Percentiles rank a stretch among this genome's conserved stretches.
Conservation (phyloP, 2,797 vertebrate genomes). For the Myiotriccus ornatus region DNA sequence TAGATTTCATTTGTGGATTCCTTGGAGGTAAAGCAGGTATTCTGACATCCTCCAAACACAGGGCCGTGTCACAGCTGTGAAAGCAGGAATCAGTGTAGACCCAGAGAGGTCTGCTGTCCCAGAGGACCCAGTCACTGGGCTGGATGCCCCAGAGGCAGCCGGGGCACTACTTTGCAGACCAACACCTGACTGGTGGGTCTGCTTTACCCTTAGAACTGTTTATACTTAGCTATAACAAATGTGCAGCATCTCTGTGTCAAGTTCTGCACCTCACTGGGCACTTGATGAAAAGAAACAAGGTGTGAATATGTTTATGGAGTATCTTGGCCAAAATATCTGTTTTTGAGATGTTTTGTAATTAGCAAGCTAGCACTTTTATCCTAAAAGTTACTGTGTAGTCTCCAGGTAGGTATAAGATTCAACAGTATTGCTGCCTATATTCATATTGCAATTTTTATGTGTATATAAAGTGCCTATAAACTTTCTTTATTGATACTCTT, state of each 20-base stretch:
- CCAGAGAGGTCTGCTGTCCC: neutral
- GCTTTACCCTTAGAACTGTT: neutral
- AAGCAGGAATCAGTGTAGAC: neutral
- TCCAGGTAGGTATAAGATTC: neutral
- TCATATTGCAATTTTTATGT: neutral
- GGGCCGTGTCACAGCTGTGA: accelerated
- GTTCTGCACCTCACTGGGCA: neutral
- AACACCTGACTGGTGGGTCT: neutral
- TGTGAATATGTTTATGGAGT: neutral
- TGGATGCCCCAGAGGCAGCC: neutral
- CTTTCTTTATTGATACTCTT: neutral
- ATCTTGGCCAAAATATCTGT: neutral
- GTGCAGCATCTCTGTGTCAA: neutral
- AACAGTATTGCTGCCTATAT: neutral
- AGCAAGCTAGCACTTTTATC: neutral
- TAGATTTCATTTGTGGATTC: neutral
- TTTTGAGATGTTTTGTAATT: neutral
- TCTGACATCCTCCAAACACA: neutral
- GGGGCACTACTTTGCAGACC: neutral
- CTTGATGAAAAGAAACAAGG: neutral
- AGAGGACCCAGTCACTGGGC: neutral
- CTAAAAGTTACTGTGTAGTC: neutral
- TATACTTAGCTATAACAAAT: neutral
- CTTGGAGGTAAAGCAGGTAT: neutral
- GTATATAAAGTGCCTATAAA: neutral